Base-by-base conservation (phyloP, 2,888 invertebrate species). In the Drosophila neutralis region DNA sequence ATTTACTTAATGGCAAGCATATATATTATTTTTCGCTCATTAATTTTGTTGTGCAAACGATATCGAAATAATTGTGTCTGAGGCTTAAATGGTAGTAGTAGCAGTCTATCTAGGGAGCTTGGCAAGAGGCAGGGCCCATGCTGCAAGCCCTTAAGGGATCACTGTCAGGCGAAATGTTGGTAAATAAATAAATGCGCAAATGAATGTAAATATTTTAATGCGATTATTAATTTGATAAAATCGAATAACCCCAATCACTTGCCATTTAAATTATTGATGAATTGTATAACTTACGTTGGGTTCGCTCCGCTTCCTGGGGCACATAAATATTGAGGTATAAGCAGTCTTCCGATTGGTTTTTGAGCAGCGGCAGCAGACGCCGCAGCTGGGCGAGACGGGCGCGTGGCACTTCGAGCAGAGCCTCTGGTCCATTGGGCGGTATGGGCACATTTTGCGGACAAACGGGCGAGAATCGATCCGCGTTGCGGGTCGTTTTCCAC, bases 261-360 rank as follows among this genome's bases (percentile, higher is more conserved):
- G 35, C 4, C 5, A 18, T 48, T 27, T 24, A 8, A 48, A 59
- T 45, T 18, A 38, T 53, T 62, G 10, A 27, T 59, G 36, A 5
- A 62, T 63, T 60, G 59, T 15, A 51, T 59, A 57, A 90, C 92
- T 90, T 84, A 91, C 91, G 87, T 74, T 79, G 83, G 58, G 74
- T 67, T 58, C 85, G 78, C 49, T 82, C 87, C 76, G 78, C 82
- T 69, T 87, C 97, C 95, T 87, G 87, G 77, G 99, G 99, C 80
- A 98, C 97, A 94, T 98, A 99, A 85, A 99, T 95, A 94, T 99
- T 99, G 92, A 99, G 96, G 93, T 98, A 98, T 89, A 99, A 96
- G 93, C 99, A 99, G 94, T 99, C 99, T 94, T 99, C 99, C 93
- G 97, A 98, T 94, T 99, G 98, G 93, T 98, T 97, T 90, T 95